Percentiles rank a stretch among this genome's conserved stretches.
Conservation (phyloP, 2,113 vertebrate species). For the Silurus asotus region DNA sequence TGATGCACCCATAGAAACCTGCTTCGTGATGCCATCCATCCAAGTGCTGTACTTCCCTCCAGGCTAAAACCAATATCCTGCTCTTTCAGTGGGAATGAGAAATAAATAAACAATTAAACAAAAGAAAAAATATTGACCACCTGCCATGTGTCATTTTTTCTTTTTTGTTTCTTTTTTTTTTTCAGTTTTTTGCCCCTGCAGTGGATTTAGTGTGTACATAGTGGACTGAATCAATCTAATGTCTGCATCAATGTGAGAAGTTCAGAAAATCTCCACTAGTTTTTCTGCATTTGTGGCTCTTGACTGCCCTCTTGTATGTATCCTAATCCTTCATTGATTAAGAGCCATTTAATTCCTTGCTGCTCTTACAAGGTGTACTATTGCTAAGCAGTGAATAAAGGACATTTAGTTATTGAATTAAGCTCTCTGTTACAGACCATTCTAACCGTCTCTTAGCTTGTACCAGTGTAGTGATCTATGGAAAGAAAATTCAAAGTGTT, state of each 20-base stretch:
- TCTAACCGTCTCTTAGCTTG: neutral
- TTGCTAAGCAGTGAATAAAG: constrained; percentile 1
- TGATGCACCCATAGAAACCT: constrained; percentile 36
- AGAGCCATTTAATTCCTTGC: neutral
- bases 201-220: constrained; percentile 44
- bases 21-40: constrained; percentile 22
- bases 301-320: neutral
- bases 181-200: constrained; percentile 19
- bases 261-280: constrained; percentile 34
- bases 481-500: neutral
- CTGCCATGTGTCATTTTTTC: constrained; percentile 23
- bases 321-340: neutral
- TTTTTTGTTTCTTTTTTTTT: neutral
- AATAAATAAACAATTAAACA: constrained; percentile 56
- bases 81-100: constrained; percentile 41
- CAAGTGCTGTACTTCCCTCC: constrained; percentile 34
- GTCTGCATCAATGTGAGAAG: constrained; percentile 38
- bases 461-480: neutral
- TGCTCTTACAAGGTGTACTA: neutral
- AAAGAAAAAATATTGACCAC: constrained; percentile 43
- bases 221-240: constrained; percentile 42
- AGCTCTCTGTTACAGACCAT: neutral
- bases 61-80: constrained; percentile 48
- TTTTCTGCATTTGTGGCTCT: neutral
- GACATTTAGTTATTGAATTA: neutral